A percentile compares a stretch with the other conserved stretches of the same genome.
Evolutionary conservation across 2,888 invertebrate genomes (phyloP).

Genomic region (Ecliptopera silaceata): DNA sequence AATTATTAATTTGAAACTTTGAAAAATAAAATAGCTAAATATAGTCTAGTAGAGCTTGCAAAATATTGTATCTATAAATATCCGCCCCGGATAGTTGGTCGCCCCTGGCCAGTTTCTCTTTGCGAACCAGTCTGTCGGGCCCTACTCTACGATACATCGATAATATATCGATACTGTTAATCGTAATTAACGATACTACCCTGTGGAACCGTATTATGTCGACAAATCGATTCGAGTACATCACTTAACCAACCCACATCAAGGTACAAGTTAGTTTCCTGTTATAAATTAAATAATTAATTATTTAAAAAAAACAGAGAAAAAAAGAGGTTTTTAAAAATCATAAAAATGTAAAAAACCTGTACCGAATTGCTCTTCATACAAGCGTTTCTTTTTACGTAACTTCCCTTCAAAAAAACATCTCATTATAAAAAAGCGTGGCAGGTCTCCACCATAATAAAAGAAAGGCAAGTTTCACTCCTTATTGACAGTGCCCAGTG

Average conservation of each 20-base stretch:
- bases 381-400: conserved; percentile 24
- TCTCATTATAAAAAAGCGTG: conserved; percentile 37
- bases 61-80: too few species aligned
- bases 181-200: conserved; percentile 73
- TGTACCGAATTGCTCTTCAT: background rate
- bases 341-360: background rate
- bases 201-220: conserved; percentile 74
- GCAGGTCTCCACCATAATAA: conserved; percentile 52
- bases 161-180: conserved; percentile 71
- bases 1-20: too few species aligned
- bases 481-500: conserved; percentile 50
- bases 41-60: too few species aligned
- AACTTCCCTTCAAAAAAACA: conserved; percentile 35
- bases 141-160: conserved; percentile 61
- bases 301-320: background rate
- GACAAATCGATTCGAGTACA: conserved; percentile 63
- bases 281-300: background rate
- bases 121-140: conserved; percentile 65
- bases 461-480: conserved; percentile 54
- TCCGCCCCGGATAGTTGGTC: conserved; percentile 66
- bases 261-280: background rate
- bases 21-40: too few species aligned
- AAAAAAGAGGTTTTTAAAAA: background rate
- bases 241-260: conserved; percentile 41
- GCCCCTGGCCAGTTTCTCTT: conserved; percentile 69